Percentiles rank a stretch among this genome's conserved stretches.
Conservation (phyloP, 2,113 vertebrate species). For the Cercocebus atys region DNA sequence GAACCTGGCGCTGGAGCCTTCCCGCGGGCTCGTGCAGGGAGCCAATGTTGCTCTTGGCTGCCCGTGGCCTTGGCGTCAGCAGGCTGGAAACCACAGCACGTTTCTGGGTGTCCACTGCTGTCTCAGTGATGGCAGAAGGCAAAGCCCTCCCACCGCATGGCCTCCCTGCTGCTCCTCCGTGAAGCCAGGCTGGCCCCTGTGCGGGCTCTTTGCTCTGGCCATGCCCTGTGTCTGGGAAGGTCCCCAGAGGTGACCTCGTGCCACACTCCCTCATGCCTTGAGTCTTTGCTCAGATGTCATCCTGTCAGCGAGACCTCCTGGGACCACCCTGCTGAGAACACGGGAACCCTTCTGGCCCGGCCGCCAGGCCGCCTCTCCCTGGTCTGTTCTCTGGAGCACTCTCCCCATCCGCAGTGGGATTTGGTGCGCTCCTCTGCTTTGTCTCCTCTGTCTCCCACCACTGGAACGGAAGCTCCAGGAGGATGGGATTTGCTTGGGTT, state of each 20-base stretch:
- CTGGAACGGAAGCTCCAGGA: accelerated
- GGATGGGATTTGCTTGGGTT: background rate
- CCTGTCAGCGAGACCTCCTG: background rate
- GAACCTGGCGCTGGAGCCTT: background rate
- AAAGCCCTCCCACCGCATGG: accelerated
- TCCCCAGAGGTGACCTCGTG: background rate
- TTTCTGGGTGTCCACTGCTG: background rate
- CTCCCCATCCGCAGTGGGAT: too few species aligned
- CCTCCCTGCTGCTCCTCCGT: background rate
- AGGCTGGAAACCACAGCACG: too few species aligned
- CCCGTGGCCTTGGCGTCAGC: accelerated
- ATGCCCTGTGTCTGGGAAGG: background rate
- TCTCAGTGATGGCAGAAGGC: background rate
- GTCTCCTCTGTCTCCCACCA: accelerated
- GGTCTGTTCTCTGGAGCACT: accelerated
- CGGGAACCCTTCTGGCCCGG: too few species aligned
- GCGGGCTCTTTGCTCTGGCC: background rate
- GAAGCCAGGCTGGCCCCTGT: background rate
- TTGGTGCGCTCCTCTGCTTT: background rate
- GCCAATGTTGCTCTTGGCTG: background rate
- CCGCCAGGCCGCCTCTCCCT: accelerated
- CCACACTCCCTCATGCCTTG: background rate
- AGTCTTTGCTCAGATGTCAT: background rate
- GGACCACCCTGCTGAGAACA: accelerated
- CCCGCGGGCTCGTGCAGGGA: accelerated